Evolutionary conservation across 2,888 invertebrate species (phyloP), one percentile per base, ranked within the genome.

Genomic region (Scaeva pyrastri): DNA sequence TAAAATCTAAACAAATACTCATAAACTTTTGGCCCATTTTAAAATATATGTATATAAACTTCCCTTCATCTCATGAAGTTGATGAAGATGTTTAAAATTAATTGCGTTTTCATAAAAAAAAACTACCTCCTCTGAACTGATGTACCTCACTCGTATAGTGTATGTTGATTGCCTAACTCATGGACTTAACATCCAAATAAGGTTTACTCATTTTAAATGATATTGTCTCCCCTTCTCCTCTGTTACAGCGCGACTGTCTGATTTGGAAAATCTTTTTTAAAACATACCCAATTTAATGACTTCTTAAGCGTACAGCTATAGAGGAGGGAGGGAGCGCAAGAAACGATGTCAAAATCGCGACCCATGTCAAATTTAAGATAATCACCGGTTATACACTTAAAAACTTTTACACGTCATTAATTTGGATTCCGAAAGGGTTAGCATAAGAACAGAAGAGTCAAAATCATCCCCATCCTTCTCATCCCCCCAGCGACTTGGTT

Each of bases 371-470:
- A 86, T 86, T 82, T 82, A 86, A 71, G 77, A 78, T 82, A 86
- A 82, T 86, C 82, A 82, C 86, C 77, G 86, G 77, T 82, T 82
- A 71, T 82, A 86, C 60, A 66, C 71, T 50, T 64, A 78, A 81
- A 60, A 86, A 86, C 76, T 86, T 86, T 86, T 86, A 74, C 86
- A 82, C 86, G 74, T 78, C 86, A 86, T 86, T 86, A 86, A 86
- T 77, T 82, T 71, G 50, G 64, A 62, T 70, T 70, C 64, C 71
- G 21, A 64, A 77, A 77, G 77, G 76, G 71, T 56, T 52, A 41
- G 31, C 14, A 39, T 55, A 41, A 36, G 80, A 62, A 74, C 48
- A 56, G 70, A 31, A n/a, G n/a, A 45, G 72, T 72, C 48, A 66
- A 48, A 73, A 72, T 71, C 43, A 50, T 12, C 21, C 5, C 50